phyloP scores from a whole-genome alignment of 2,888 invertebrate species.

The Tineola bisselliella region DNA sequence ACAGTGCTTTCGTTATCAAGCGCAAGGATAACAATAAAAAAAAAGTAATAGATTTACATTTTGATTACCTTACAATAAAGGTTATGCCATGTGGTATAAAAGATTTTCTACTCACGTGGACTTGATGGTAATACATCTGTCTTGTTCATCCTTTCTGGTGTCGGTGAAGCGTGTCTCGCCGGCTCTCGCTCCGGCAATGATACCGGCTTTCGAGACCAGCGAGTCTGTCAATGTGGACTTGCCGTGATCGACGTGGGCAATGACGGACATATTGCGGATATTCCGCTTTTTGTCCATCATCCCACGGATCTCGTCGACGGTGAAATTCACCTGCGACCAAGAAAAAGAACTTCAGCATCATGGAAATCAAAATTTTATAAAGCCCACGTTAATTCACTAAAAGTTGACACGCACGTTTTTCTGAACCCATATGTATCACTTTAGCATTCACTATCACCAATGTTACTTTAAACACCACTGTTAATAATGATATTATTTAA shows the following conservation, averaged over 20 bases:
- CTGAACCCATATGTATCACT: conserved; percentile 17
- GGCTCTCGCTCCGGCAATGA: conserved; percentile 98
- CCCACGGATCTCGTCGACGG: conserved; percentile 98
- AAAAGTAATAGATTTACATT: conserved; percentile 13
- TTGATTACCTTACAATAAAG: conserved; percentile 16
- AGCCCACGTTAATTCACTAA: neutral
- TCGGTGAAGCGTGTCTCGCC: conserved; percentile 99
- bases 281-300: conserved; percentile 99
- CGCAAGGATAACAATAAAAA: conserved; percentile 11
- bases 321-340: conserved; percentile 94
- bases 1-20: neutral
- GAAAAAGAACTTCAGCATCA: neutral
- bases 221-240: conserved; percentile 99
- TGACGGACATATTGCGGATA: conserved; percentile 99
- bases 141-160: conserved; percentile 99
- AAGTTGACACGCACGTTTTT: conserved; percentile 41
- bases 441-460: neutral
- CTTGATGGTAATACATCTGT: conserved; percentile 99
- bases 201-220: conserved; percentile 99
- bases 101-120: conserved; percentile 87
- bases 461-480: neutral
- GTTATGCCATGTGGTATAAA: conserved; percentile 19
- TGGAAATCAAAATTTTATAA: neutral
- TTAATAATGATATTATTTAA: conserved; percentile 16
- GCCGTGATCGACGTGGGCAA: conserved; percentile 99